Evolutionary conservation across 1,140 invertebrate species (phyloP).

Genomic region (Drosophila busckii): DNA sequence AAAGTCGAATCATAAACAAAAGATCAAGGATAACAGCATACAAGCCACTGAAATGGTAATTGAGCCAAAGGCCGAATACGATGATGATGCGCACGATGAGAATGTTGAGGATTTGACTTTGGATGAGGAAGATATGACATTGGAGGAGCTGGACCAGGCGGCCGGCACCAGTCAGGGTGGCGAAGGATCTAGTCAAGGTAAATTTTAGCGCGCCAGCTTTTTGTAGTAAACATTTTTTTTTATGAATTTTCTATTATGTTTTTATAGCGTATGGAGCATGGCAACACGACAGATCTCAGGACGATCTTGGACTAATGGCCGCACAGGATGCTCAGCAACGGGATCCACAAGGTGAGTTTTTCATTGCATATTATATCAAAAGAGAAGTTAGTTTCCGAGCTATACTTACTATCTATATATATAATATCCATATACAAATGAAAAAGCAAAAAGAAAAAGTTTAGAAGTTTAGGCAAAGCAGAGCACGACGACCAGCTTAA

Average conservation of each 20-base stretch:
- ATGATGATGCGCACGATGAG: constrained; percentile 86
- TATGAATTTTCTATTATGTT: constrained; percentile 15
- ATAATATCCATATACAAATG: constrained; percentile 67
- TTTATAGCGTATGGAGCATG: constrained; percentile 82
- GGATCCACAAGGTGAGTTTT: constrained; percentile 88
- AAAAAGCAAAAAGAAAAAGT: constrained; percentile 61
- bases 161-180: constrained; percentile 82
- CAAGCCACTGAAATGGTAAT: constrained; percentile 81
- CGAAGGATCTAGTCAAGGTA: constrained; percentile 82
- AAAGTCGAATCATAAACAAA: constrained; percentile 68
- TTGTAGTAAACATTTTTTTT: too few relatives aligned
- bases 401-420: constrained; percentile 28
- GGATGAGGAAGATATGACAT: constrained; percentile 84
- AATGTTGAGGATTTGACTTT: constrained; percentile 90
- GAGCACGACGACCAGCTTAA: constrained; percentile 60
- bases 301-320: constrained; percentile 84
- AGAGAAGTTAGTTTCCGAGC: constrained; percentile 19
- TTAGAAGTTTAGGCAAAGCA: constrained; percentile 43
- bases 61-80: constrained; percentile 88
- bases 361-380: constrained; percentile 47
- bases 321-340: constrained; percentile 87
- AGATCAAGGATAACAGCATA: constrained; percentile 62
- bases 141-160: constrained; percentile 80
- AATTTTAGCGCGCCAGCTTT: too few relatives aligned
- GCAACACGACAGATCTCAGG: constrained; percentile 85